phyloP scores from a whole-genome alignment of 2,797 vertebrate genomes.

The Alectoris magna region DNA sequence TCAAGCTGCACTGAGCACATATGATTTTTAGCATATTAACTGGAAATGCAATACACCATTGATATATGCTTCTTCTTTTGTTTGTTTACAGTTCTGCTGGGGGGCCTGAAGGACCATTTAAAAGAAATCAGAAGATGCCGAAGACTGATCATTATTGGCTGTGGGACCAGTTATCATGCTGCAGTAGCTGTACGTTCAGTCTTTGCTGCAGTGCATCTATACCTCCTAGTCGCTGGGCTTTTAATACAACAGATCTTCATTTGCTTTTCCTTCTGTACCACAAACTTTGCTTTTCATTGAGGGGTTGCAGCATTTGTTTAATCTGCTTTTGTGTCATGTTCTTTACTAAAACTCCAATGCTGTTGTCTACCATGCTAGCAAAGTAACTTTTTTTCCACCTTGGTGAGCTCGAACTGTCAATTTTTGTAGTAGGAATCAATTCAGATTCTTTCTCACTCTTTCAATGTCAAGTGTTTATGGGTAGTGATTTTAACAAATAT shows the following conservation, averaged over 20 bases:
- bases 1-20: neutral
- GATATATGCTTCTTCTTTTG: neutral
- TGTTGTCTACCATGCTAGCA: neutral
- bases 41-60: neutral
- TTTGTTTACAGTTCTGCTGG: conserved; percentile 85
- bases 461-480: neutral
- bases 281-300: neutral
- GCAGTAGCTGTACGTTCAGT: conserved; percentile 89
- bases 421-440: neutral
- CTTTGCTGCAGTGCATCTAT: neutral
- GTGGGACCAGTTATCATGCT: conserved; percentile 95
- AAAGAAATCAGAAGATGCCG: conserved; percentile 95
- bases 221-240: neutral
- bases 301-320: neutral
- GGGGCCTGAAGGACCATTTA: conserved; percentile 93
- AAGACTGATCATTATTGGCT: conserved; percentile 93
- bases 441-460: neutral
- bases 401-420: neutral
- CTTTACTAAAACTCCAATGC: neutral
- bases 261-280: neutral
- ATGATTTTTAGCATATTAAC: neutral
- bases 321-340: neutral
- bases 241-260: neutral
- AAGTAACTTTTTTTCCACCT: neutral
- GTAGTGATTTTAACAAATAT: neutral